These are phyloP conservation scores for Galerucella calmariensis DNA, from an alignment of 2,888 invertebrate species.

Conservation along the genomic window DNA sequence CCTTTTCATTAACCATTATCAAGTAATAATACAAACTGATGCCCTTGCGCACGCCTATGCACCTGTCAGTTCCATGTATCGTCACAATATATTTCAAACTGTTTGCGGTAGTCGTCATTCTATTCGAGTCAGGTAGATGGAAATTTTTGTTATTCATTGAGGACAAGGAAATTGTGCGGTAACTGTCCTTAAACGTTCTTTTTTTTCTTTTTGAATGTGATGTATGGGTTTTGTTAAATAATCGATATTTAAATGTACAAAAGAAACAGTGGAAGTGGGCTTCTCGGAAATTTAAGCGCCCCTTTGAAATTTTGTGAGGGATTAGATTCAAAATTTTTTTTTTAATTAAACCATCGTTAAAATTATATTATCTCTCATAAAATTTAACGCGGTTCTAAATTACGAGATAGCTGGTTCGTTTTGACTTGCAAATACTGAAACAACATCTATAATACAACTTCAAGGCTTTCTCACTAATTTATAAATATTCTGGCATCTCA, in stretches of 20 bases:
- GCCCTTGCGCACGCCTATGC: neutral
- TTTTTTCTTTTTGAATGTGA: slow-evolving; percentile 15
- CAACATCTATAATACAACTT: slow-evolving; percentile 1
- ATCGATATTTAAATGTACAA: neutral
- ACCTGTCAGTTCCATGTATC: neutral
- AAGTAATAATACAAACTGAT: neutral
- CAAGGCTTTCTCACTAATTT: slow-evolving; percentile 22
- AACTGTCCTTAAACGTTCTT: slow-evolving; percentile 10
- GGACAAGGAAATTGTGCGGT: slow-evolving; percentile 30
- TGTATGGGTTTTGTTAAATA: slow-evolving; percentile 5
- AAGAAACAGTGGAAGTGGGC: neutral
- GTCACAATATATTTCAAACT: neutral
- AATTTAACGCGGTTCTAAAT: neutral
- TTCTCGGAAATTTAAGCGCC: slow-evolving; percentile 3
- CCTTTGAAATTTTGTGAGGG: too few relatives aligned
- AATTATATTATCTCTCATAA: neutral
- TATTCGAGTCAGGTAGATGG: slow-evolving; percentile 26
- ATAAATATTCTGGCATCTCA: slow-evolving; percentile 32
- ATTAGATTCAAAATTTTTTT: too few relatives aligned
- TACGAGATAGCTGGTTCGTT: neutral
- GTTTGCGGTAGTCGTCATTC: slow-evolving; percentile 22
- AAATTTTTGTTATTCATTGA: slow-evolving; percentile 28
- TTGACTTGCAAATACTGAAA: slow-evolving; percentile 25
- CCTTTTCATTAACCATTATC: neutral
- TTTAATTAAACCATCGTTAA: neutral